Percentiles rank a stretch among this genome's conserved stretches.
These are phyloP conservation scores for Mustela lutreola DNA, from an alignment of 2,113 vertebrate species.

Conservation along the genomic window DNA sequence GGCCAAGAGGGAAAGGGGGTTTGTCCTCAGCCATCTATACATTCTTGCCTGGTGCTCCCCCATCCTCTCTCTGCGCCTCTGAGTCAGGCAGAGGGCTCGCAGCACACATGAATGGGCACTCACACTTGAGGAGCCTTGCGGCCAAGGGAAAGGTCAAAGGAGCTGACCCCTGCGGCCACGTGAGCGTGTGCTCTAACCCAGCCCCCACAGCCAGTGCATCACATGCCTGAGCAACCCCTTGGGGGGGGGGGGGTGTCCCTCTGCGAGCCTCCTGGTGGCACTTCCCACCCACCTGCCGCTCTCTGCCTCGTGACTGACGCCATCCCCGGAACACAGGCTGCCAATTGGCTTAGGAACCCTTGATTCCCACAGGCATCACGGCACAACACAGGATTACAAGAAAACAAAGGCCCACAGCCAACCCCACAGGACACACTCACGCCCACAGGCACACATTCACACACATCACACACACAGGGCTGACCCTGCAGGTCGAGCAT, in stretches of 20 bases:
- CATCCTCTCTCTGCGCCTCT: too few relatives aligned
- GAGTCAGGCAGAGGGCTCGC: too few relatives aligned
- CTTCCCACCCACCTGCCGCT: background rate
- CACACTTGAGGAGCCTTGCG: background rate
- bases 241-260: background rate
- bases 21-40: too few relatives aligned
- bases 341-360: background rate
- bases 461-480: background rate
- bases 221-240: accelerated
- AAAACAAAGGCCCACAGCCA: background rate
- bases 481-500: background rate
- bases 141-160: background rate
- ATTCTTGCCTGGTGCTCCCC: background rate
- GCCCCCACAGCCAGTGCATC: accelerated
- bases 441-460: background rate
- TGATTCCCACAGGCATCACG: background rate
- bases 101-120: background rate
- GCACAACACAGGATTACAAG: accelerated
- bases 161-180: accelerated
- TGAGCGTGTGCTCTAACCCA: background rate
- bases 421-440: background rate
- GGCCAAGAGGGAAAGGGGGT: background rate
- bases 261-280: background rate
- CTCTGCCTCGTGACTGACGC: too few relatives aligned
- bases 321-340: background rate